A percentile compares a stretch with the other conserved stretches of the same genome.
phyloP scores from a whole-genome alignment of 2,797 vertebrate species.

The Lacerta viridis region DNA sequence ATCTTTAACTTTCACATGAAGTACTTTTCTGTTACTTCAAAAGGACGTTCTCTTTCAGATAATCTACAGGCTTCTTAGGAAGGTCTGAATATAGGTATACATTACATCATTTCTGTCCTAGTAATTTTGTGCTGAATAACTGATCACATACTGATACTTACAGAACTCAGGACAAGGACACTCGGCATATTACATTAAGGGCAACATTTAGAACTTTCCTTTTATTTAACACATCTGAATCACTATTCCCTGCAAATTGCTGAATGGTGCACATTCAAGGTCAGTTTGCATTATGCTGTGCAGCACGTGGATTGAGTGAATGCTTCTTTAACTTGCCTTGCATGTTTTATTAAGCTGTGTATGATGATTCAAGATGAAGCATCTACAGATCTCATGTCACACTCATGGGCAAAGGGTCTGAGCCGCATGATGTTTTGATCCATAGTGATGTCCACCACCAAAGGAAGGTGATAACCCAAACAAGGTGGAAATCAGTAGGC shows the following conservation, averaged over 20 bases:
- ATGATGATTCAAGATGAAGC: not conserved
- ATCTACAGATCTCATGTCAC: not conserved
- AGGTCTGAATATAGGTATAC: not conserved
- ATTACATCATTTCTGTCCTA: not conserved
- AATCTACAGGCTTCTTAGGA: not conserved
- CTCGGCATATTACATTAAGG: not conserved
- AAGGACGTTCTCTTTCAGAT: slow-evolving; percentile 1
- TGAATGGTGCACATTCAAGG: not conserved
- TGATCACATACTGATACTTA: not conserved
- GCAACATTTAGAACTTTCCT: not conserved
- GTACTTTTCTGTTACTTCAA: slow-evolving; percentile 2
- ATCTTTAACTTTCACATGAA: slow-evolving; percentile 25
- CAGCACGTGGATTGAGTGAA: not conserved
- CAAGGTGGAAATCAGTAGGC: too few species aligned
- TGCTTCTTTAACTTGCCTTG: not conserved
- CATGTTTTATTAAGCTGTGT: not conserved
- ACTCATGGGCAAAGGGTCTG: not conserved
- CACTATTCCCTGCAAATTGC: not conserved
- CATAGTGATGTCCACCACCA: too few species aligned
- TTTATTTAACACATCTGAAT: not conserved
- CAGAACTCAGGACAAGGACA: not conserved
- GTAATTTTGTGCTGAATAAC: slow-evolving; percentile 11
- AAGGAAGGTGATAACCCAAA: too few species aligned
- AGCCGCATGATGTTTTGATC: not conserved
- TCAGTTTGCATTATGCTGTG: not conserved